A percentile compares a stretch with the other conserved stretches of the same genome.
These are phyloP conservation scores for Atherinosoma microstoma DNA, from an alignment of 2,797 vertebrate species.

Conservation along the genomic window DNA sequence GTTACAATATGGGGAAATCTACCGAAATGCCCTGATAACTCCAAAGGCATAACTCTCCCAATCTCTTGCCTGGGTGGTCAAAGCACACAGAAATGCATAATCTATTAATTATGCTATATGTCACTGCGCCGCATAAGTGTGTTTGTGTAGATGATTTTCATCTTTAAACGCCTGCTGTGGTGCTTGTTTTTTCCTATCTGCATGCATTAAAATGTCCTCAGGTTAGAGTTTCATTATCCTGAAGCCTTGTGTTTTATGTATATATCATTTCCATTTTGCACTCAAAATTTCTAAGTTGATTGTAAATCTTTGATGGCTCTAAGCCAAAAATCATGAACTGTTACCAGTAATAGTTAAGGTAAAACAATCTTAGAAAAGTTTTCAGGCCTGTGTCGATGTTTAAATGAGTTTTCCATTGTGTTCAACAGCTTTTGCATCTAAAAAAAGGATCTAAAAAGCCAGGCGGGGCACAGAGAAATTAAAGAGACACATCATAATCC, in stretches of 20 bases:
- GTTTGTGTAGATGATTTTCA: slow-evolving; percentile 3
- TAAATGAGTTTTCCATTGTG: not conserved
- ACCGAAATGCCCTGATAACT: slow-evolving; percentile 71
- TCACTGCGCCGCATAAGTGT: slow-evolving; percentile 9
- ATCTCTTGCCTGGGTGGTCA: slow-evolving; percentile 63
- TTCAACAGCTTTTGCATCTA: not conserved
- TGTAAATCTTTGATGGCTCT: slow-evolving; percentile 21
- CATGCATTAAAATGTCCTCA: slow-evolving; percentile 40
- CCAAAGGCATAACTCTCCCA: slow-evolving; percentile 53
- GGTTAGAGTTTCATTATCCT: slow-evolving; percentile 37
- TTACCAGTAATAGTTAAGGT: not conserved
- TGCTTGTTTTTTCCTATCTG: not conserved
- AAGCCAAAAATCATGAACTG: slow-evolving; percentile 1
- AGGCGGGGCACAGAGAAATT: slow-evolving; percentile 7
- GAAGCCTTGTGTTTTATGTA: slow-evolving; percentile 43
- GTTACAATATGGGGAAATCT: slow-evolving; percentile 67
- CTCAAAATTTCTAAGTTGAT: slow-evolving; percentile 10
- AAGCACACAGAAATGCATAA: slow-evolving; percentile 27
- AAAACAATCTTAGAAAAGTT: not conserved
- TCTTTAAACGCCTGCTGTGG: slow-evolving; percentile 19
- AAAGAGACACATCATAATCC: slow-evolving; percentile 50
- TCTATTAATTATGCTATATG: slow-evolving; percentile 16
- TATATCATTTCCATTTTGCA: slow-evolving; percentile 28
- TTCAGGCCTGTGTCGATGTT: not conserved
- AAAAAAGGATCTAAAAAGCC: slow-evolving; percentile 3